Percentiles rank a stretch among this genome's conserved stretches.
Evolutionary conservation across 1,140 invertebrate genomes (phyloP).

Genomic region (Nilaparvata lugens): DNA sequence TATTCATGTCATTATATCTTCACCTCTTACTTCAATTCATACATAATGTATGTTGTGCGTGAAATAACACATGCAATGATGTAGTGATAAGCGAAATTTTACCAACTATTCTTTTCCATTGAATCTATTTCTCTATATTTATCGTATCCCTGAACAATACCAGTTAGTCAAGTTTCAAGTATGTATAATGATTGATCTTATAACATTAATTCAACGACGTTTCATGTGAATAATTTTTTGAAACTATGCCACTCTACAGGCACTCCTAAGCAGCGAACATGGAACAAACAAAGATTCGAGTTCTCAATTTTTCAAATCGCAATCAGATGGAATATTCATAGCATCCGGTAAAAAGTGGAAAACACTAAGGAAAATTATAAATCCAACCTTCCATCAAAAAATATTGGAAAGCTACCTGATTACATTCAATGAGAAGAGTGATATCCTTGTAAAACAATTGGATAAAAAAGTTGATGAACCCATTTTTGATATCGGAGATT

Average conservation of each 20-base stretch:
- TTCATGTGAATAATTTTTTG: too few relatives aligned
- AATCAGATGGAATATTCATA: not conserved
- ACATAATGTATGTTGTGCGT: not conserved
- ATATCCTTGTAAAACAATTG: not conserved
- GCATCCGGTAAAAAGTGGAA: not conserved
- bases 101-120: too few relatives aligned
- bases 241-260: not conserved
- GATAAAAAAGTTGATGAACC: not conserved
- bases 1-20: too few relatives aligned
- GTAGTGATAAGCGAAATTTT: too few relatives aligned
- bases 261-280: not conserved
- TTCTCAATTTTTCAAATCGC: not conserved
- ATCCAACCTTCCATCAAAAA: slow-evolving; percentile 1
- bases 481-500: not conserved
- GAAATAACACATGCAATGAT: too few relatives aligned
- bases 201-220: too few relatives aligned
- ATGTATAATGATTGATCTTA: too few relatives aligned
- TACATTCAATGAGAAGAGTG: not conserved
- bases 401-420: not conserved
- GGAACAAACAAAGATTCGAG: not conserved
- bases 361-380: not conserved
- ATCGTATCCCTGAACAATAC: too few relatives aligned
- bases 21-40: too few relatives aligned
- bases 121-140: too few relatives aligned
- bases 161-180: too few relatives aligned